These are phyloP conservation scores for Pangasius mekongensis DNA, from an alignment of 2,797 vertebrate genomes.

Conservation along the genomic window DNA sequence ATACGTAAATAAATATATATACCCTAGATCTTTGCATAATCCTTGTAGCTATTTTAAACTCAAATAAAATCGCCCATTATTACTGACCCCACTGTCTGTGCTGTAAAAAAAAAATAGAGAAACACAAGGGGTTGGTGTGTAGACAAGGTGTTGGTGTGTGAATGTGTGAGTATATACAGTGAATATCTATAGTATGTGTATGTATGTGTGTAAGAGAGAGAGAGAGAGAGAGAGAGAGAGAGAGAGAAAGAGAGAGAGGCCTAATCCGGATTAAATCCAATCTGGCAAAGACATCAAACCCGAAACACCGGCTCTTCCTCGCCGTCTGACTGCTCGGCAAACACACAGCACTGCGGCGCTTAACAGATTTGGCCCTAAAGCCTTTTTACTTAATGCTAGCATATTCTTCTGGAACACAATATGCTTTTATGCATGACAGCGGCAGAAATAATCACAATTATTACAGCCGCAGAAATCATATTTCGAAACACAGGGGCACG, in stretches of 20 bases:
- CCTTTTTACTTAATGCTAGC: conserved; percentile 82
- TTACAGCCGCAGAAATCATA: conserved; percentile 60
- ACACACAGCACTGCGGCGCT: conserved; percentile 81
- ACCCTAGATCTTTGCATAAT: not conserved
- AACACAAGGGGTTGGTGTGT: conserved; percentile 19
- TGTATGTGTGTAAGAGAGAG: conserved; percentile 32
- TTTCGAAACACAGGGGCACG: conserved; percentile 48
- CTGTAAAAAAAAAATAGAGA: conserved; percentile 47
- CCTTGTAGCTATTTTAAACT: not conserved
- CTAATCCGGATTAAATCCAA: conserved; percentile 92
- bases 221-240: conserved; percentile 19
- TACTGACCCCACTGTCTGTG: not conserved
- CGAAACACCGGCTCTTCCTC: conserved; percentile 82
- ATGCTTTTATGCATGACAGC: conserved; percentile 75
- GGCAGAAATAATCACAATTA: conserved; percentile 65
- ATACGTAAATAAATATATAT: not conserved
- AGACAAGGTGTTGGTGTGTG: conserved; percentile 37
- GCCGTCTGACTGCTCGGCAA: conserved; percentile 84
- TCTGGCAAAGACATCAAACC: conserved; percentile 91
- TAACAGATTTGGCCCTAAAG: conserved; percentile 89
- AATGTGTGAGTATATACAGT: conserved; percentile 9
- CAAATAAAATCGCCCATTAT: not conserved
- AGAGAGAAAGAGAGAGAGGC: conserved; percentile 55
- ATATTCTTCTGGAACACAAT: conserved; percentile 80
- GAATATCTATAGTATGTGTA: conserved; percentile 24